Evolutionary conservation across 2,797 vertebrate species (phyloP), one percentile per base, ranked within the genome.

Genomic region (Pangasius larnaudii): DNA sequence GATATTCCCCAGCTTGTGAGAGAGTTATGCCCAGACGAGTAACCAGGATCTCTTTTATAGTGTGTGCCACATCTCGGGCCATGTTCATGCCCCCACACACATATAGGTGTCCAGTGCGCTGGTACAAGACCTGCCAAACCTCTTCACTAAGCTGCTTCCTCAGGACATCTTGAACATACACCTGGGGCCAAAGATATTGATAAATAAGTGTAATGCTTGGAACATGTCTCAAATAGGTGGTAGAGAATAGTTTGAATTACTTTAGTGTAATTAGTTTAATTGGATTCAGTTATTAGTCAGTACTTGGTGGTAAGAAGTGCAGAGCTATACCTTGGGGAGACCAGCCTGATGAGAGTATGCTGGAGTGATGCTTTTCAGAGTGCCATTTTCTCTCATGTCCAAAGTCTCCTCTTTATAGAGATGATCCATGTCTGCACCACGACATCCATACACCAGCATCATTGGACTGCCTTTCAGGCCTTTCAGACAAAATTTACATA

Each of bases 101-200:
- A 0, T 95, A 98, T 0, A 98, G 33, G 53, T 97, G 96, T 19
- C 96, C 96, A 2, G 75, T 89, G 4, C 92, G 93, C 83, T 93
- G n/a, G 0, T 93, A 93, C 63, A 97, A 22, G 49, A 94, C 89
- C 0, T 69, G 89, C 19, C 91, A 93, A 51, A 96, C 94, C 72
- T 94, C 89, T 0, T 77, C 72, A 1, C 90, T 93, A 88, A 97
- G 81, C 86, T 92, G 89, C 36, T 93, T 88, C 85, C 61, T 89
- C 83, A 98, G 94, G 59, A 97, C 72, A 69, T 97, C 95, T 92
- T 97, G 97, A 7, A 98, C 96, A 0, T 97, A 98, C 24, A 96
- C 95, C 97, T 97, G 83, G 2, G 11, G 10, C 18, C 72, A 65
- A 51, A 59, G 33, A 84, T 22, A 85, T 14, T 0, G 1, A 58